Evolutionary conservation across 2,113 vertebrate genomes (phyloP).

Genomic region (Anhinga rufa): DNA sequence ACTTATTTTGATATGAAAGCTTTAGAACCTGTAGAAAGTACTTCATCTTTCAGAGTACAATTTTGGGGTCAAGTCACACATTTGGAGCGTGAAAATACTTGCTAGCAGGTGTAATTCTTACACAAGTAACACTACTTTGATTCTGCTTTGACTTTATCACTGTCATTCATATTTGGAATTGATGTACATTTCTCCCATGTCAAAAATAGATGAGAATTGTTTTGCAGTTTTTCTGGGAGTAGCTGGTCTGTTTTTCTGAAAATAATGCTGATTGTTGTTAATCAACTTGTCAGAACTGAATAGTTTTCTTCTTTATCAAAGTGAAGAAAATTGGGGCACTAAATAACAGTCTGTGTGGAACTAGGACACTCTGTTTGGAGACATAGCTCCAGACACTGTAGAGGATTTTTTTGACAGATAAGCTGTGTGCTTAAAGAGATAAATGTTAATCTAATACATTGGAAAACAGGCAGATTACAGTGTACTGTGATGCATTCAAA

Average conservation of each 20-base stretch:
- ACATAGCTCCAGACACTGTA: conserved; percentile 38
- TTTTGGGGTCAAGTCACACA: neutral
- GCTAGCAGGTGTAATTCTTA: neutral
- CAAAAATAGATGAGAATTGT: conserved; percentile 17
- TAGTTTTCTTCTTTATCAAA: conserved; percentile 52
- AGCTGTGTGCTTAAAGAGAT: conserved; percentile 67
- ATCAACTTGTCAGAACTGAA: conserved; percentile 52
- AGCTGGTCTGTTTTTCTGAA: conserved; percentile 43
- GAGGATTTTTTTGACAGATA: conserved; percentile 67
- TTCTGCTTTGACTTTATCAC: conserved; percentile 1
- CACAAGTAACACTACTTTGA: neutral
- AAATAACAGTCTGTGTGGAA: conserved; percentile 26
- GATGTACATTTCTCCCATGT: neutral
- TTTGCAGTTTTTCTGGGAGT: conserved; percentile 14
- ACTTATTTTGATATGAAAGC: conserved; percentile 18
- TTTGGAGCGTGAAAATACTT: neutral
- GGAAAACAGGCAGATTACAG: conserved; percentile 57
- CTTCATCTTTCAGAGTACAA: neutral
- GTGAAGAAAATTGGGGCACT: conserved; percentile 45
- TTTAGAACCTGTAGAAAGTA: neutral
- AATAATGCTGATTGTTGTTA: conserved; percentile 60
- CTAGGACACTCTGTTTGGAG: conserved; percentile 49
- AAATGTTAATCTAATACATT: conserved; percentile 66
- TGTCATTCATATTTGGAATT: conserved; percentile 13
- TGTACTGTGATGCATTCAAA: conserved; percentile 22